These are phyloP conservation scores for Chloroceryle aenea DNA, from an alignment of 2,113 vertebrate species.

Conservation along the genomic window DNA sequence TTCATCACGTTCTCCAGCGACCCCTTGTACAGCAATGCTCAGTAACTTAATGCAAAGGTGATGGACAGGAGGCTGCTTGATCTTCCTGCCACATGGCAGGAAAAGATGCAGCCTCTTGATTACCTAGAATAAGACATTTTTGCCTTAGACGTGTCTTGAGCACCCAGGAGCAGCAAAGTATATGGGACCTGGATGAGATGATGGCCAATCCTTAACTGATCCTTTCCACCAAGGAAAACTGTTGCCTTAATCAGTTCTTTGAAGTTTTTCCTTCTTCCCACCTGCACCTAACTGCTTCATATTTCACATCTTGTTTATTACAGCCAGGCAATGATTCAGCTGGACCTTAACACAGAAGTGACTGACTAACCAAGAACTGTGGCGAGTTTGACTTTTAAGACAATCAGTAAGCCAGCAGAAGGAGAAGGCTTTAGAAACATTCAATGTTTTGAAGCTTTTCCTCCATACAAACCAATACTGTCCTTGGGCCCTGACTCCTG, in stretches of 20 bases:
- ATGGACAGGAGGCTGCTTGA: neutral
- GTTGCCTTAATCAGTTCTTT: neutral
- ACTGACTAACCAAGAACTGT: neutral
- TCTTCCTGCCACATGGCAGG: neutral
- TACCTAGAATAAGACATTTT: neutral
- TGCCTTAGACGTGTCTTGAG: neutral
- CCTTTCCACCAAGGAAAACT: neutral
- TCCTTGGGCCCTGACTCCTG: neutral
- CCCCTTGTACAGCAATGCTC: neutral
- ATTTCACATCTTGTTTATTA: neutral
- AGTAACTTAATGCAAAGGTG: slow-evolving; percentile 7
- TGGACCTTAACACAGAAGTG: neutral
- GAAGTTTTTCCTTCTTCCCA: neutral
- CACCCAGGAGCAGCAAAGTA: neutral
- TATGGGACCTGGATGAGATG: neutral
- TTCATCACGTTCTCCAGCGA: slow-evolving; percentile 24
- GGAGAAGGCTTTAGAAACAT: neutral
- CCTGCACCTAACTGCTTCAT: neutral
- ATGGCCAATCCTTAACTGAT: neutral
- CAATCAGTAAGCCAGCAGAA: neutral
- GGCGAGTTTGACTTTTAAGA: neutral
- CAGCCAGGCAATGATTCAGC: neutral
- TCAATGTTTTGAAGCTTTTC: neutral
- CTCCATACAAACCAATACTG: neutral
- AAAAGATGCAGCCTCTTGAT: neutral